phyloP scores from a whole-genome alignment of 2,797 vertebrate genomes.

The Sebastes hopkinsi region DNA sequence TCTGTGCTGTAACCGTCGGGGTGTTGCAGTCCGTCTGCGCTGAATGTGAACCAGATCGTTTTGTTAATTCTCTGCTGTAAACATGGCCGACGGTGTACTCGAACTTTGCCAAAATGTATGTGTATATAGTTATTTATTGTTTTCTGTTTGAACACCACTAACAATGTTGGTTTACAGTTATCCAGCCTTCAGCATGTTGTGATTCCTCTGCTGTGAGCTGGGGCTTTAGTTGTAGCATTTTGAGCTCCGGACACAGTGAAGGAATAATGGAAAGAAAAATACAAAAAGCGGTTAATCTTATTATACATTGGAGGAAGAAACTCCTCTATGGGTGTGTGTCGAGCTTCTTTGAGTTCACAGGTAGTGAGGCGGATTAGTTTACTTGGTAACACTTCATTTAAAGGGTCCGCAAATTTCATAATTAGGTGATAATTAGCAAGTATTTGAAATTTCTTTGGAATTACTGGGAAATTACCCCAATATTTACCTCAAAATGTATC shows the following conservation, averaged over 20 bases:
- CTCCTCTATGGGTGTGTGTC: neutral
- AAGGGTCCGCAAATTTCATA: too few relatives aligned
- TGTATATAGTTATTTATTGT: constrained; percentile 63
- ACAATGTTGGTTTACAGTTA: constrained; percentile 47
- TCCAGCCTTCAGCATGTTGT: neutral
- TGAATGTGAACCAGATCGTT: constrained; percentile 38
- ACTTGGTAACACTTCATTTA: too few relatives aligned
- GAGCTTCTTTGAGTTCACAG: neutral
- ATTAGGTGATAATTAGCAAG: too few relatives aligned
- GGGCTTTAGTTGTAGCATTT: constrained; percentile 7
- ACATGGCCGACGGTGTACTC: neutral
- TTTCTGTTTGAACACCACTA: constrained; percentile 32
- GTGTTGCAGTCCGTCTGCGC: neutral
- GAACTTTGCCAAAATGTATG: constrained; percentile 32
- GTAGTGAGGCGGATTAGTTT: neutral
- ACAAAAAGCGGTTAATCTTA: neutral
- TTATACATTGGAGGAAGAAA: neutral
- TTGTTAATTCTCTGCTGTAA: constrained; percentile 11
- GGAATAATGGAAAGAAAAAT: neutral
- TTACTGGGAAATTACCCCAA: too few relatives aligned
- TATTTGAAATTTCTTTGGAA: too few relatives aligned
- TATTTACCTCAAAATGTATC: too few relatives aligned
- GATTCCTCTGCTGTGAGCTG: neutral
- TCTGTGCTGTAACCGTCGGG: constrained; percentile 11
- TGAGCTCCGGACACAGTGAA: neutral